Evolutionary conservation across 2,888 invertebrate genomes (phyloP).

Genomic region (Rhagophthalmus giganteus): DNA sequence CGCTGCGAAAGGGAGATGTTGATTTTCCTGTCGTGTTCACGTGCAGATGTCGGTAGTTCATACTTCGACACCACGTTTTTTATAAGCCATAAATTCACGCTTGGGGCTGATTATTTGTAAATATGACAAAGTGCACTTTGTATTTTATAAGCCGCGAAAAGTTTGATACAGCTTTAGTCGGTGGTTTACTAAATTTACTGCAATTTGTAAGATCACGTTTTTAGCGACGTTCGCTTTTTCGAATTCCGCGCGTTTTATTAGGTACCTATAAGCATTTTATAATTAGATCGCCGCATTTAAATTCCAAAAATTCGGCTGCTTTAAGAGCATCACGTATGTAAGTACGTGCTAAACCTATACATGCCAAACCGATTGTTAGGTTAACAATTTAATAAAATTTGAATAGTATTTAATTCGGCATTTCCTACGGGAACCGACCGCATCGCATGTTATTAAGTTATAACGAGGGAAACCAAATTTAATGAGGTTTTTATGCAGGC

Average conservation of each 20-base stretch:
- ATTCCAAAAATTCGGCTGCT: constrained; percentile 4
- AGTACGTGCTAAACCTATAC: too few species aligned
- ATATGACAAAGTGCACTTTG: constrained; percentile 36
- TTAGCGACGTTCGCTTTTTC: constrained; percentile 1
- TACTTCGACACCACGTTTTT: constrained; percentile 29
- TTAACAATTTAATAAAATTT: constrained; percentile 30
- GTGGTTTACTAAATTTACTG: constrained; percentile 16
- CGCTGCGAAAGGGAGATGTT: constrained; percentile 20
- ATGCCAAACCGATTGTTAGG: constrained; percentile 5
- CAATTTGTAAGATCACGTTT: constrained; percentile 18
- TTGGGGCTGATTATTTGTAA: constrained; percentile 33
- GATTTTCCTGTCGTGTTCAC: constrained; percentile 12
- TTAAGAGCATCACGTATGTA: constrained; percentile 3
- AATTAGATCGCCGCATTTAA: background rate
- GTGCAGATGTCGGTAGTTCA: constrained; percentile 25
- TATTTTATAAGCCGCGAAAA: constrained; percentile 30
- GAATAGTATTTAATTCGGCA: constrained; percentile 33
- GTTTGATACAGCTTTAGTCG: constrained; percentile 17
- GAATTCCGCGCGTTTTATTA: background rate
- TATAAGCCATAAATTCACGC: constrained; percentile 29
- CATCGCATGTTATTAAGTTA: constrained; percentile 49
- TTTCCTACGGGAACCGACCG: constrained; percentile 36
- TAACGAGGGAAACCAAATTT: constrained; percentile 51
- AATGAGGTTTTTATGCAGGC: constrained; percentile 58
- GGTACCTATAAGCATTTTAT: too few species aligned